Evolutionary conservation across 2,797 vertebrate species (phyloP).

Genomic region (Mormyrops attenuatus): DNA sequence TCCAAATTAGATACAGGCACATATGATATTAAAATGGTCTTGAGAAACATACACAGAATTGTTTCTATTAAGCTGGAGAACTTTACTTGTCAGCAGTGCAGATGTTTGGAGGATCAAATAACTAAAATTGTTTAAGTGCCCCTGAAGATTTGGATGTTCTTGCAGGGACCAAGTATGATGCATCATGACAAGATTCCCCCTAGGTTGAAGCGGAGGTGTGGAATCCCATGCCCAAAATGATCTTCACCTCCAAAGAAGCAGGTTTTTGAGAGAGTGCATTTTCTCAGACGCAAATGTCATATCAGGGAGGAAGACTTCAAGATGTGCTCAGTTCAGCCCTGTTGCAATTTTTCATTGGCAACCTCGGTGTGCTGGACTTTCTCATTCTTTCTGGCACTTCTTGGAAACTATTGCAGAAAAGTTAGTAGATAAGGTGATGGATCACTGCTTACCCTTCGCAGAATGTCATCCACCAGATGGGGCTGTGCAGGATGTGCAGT

Average conservation of each 20-base stretch:
- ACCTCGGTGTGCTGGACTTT: background rate
- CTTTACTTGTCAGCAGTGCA: background rate
- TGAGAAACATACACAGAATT: background rate
- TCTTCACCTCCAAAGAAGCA: background rate
- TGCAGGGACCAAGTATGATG: background rate
- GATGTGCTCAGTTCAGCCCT: background rate
- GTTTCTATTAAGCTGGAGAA: background rate
- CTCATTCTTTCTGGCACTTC: background rate
- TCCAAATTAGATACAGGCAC: background rate
- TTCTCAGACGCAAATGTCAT: background rate
- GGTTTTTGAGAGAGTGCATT: background rate
- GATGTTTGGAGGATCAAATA: background rate
- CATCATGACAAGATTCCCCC: background rate
- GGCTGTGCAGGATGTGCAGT: background rate
- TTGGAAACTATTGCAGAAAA: background rate
- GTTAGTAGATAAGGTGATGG: background rate
- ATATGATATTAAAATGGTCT: background rate
- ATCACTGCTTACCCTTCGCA: background rate
- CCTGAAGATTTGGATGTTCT: background rate
- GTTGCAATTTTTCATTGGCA: background rate
- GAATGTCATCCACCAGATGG: background rate
- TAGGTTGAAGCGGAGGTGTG: background rate
- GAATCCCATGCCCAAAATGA: background rate
- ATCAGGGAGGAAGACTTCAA: background rate
- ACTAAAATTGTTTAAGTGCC: background rate